These are phyloP conservation scores for Ephialtes manifestator DNA, from an alignment of 2,888 invertebrate genomes.

Conservation along the genomic window DNA sequence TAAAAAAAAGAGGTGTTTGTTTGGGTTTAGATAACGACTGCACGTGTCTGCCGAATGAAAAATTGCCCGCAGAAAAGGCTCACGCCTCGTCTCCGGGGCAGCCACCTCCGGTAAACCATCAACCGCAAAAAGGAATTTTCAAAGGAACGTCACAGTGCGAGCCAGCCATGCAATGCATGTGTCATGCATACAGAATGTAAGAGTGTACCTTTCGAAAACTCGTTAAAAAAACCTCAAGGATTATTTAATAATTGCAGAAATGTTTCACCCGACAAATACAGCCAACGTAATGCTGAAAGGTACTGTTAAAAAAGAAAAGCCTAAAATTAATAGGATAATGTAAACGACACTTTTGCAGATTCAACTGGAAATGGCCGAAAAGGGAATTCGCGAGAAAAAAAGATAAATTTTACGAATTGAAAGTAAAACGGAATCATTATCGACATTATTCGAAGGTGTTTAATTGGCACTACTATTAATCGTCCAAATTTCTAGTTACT, in stretches of 20 bases:
- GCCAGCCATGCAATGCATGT: slow-evolving; percentile 71
- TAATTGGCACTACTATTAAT: neutral
- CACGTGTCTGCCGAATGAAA: slow-evolving; percentile 62
- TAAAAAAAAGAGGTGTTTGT: neutral
- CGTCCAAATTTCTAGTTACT: neutral
- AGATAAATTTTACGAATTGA: slow-evolving; percentile 77
- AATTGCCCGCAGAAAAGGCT: slow-evolving; percentile 30
- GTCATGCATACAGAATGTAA: slow-evolving; percentile 75
- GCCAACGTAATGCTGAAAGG: slow-evolving; percentile 43
- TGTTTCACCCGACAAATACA: slow-evolving; percentile 43
- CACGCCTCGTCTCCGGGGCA: slow-evolving; percentile 30
- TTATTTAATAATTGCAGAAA: slow-evolving; percentile 53
- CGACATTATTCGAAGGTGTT: slow-evolving; percentile 74
- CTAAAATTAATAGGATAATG: neutral
- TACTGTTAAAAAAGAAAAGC: neutral
- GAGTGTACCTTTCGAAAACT: slow-evolving; percentile 1
- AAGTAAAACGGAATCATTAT: slow-evolving; percentile 73
- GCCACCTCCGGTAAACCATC: slow-evolving; percentile 53
- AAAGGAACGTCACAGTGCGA: slow-evolving; percentile 53
- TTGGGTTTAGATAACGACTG: slow-evolving; percentile 69
- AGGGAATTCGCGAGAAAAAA: slow-evolving; percentile 70
- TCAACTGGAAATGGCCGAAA: slow-evolving; percentile 76
- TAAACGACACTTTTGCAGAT: slow-evolving; percentile 67
- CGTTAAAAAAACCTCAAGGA: neutral
- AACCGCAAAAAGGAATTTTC: slow-evolving; percentile 51